These are phyloP conservation scores for Drosophila emarginata DNA, from an alignment of 2,888 invertebrate species.

Conservation along the genomic window DNA sequence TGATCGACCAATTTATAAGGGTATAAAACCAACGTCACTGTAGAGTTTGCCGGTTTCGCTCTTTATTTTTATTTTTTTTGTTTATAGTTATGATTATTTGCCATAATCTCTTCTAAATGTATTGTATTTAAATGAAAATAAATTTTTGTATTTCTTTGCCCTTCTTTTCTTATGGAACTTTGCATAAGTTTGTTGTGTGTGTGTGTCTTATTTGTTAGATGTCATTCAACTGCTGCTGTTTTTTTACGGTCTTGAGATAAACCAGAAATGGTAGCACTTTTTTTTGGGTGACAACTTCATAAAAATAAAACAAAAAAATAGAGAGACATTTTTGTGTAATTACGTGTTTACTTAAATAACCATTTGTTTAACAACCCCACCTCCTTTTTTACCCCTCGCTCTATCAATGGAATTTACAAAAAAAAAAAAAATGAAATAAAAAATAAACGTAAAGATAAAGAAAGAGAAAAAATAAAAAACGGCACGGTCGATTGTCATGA, in stretches of 20 bases:
- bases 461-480: slow-evolving; percentile 41
- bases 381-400: background rate
- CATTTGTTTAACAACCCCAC: slow-evolving; percentile 43
- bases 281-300: slow-evolving; percentile 41
- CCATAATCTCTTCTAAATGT: slow-evolving; percentile 31
- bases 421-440: slow-evolving; percentile 42
- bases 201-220: slow-evolving; percentile 20
- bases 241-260: slow-evolving; percentile 46
- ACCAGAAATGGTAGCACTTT: slow-evolving; percentile 39
- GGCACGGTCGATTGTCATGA: slow-evolving; percentile 70
- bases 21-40: background rate
- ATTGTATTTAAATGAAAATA: slow-evolving; percentile 39
- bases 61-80: background rate
- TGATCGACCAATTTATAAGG: background rate
- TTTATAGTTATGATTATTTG: background rate
- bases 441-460: slow-evolving; percentile 44
- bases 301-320: slow-evolving; percentile 23
- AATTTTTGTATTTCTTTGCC: slow-evolving; percentile 24
- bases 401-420: slow-evolving; percentile 60
- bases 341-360: slow-evolving; percentile 64
- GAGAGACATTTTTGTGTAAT: slow-evolving; percentile 68
- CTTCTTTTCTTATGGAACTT: slow-evolving; percentile 17
- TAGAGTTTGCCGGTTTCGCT: background rate
- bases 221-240: slow-evolving; percentile 49
- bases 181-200: slow-evolving; percentile 28